Evolutionary conservation across 2,888 invertebrate genomes (phyloP), one percentile per base, ranked within the genome.

Genomic region (Lottia scabra): DNA sequence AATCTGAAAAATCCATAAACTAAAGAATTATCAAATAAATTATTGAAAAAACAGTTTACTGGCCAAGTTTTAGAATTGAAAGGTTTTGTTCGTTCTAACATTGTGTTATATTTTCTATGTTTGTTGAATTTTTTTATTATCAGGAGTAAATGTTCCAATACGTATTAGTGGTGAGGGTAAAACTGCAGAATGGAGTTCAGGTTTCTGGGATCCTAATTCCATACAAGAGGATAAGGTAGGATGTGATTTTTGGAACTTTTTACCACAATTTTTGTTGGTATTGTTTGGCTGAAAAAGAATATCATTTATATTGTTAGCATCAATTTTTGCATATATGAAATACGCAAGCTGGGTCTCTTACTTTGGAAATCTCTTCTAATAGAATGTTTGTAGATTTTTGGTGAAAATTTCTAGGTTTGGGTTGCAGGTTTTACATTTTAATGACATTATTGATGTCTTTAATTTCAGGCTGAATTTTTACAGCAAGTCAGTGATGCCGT

Each of bases 401-500:
- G 10, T 1, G 8, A 2, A 8, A 38, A 38, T 38, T 30, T 30
- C 30, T 30, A 4, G 10, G 10, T 38, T 8, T 38, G 10, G 38
- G 38, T 4, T 38, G 38, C 5, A 27, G 16, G n/a, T 64, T 64
- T 19, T 26, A 63, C n/a, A 5, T 38, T 27, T 43, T 43, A 66
- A 12, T 10, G 23, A 66, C 16, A 13, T 67, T 13, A 16, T 16
- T 62, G 27, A 3, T 10, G 5, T 38, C 38, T 68, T 19, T 26
- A 27, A 44, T 76, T 76, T 27, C 76, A 85, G 84, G 84, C 78
- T 63, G 78, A 74, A n/a, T 82, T 86, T 63, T 78, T 85, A 46
- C 84, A 85, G 71, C 75, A 74, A 48, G 68, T 85, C 30, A 83
- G 83, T 79, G 83, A 84, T 74, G 83, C 84, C 26, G 83, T 84